A percentile compares a stretch with the other conserved stretches of the same genome.
Evolutionary conservation across 2,797 vertebrate species (phyloP).

Genomic region (Danio kyathit): DNA sequence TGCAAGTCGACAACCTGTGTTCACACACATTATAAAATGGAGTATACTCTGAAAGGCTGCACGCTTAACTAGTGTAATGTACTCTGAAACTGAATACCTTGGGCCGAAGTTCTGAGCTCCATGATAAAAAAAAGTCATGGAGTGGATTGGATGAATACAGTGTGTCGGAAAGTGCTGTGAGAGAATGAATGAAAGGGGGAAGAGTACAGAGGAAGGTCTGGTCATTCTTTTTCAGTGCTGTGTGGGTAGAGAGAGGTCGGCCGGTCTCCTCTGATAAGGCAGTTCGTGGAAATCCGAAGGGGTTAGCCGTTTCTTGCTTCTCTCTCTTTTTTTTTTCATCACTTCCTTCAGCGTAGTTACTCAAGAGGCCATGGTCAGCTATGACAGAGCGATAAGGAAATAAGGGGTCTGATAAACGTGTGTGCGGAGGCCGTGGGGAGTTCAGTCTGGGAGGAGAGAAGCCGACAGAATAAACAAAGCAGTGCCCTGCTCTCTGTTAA

Average conservation of each 20-base stretch:
- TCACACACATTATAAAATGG: too few relatives aligned
- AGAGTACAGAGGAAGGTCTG: slow-evolving; percentile 49
- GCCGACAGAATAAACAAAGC: slow-evolving; percentile 60
- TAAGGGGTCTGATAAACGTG: slow-evolving; percentile 60
- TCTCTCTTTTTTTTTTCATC: slow-evolving; percentile 50
- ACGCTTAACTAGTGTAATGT: too few relatives aligned
- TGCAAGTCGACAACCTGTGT: too few relatives aligned
- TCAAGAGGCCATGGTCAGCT: slow-evolving; percentile 66
- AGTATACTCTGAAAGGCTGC: too few relatives aligned
- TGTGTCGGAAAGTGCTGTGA: slow-evolving; percentile 22
- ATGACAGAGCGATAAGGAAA: slow-evolving; percentile 64
- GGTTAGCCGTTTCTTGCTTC: slow-evolving; percentile 60
- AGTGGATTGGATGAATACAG: not conserved
- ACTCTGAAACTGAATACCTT: too few relatives aligned
- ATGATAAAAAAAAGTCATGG: too few relatives aligned
- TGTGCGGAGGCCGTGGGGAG: slow-evolving; percentile 39
- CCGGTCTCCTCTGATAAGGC: slow-evolving; percentile 62
- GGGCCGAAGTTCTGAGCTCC: too few relatives aligned
- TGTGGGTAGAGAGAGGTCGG: slow-evolving; percentile 57
- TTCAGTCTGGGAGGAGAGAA: slow-evolving; percentile 50
- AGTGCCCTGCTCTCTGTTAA: slow-evolving; percentile 59
- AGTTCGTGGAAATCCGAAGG: slow-evolving; percentile 60
- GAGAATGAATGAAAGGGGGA: slow-evolving; percentile 30
- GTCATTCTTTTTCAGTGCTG: slow-evolving; percentile 60
- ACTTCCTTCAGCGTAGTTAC: slow-evolving; percentile 62